Base-by-base conservation (phyloP, 2,113 vertebrate species). In the Atrichornis clamosus region DNA sequence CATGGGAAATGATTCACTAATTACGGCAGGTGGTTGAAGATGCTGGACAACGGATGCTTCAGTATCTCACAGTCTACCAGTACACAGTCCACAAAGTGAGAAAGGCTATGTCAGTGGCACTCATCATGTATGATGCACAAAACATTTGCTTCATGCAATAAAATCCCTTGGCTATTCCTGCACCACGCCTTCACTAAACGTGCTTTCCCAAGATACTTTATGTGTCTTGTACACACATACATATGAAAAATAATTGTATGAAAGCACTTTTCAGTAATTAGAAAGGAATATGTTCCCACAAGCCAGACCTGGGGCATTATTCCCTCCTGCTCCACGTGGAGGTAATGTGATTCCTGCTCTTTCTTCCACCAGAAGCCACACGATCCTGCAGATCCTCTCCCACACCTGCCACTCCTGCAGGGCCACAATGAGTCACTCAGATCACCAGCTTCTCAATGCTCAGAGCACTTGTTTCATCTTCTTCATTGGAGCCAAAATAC, bases 401-500 rank as follows among this genome's bases (percentile, higher is more conserved):
- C 1, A 3, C 2, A 9, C n/a, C 35, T 0, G 1, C 28, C 75
- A 59, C 77, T 89, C 73, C 78, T 68, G 55, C 32, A 74, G 74
- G 74, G 77, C 85, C 2, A 3, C 56, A 10, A 3, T 5, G 65
- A 63, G 47, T 24, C 23, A 17, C 59, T 98, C 97, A 98, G 85
- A 97, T 98, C 47, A 98, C 97, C 89, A 98, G 95, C 96, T 98
- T 99, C 96, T 98, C 98, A 50, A 98, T 73, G 47, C 98, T 98
- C 52, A 98, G 84, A 26, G 98, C 98, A 86, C 98, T 98, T 13
- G 97, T 96, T 96, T 98, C 97, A 49, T 98, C 98, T 69, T 98
- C 98, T 92, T 98, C 98, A 9, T 98, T 98, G 15, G 98, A 98
- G 55, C 98, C 98, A 79, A 98, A 98, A 94, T 98, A 98, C 28